phyloP scores from a whole-genome alignment of 2,888 invertebrate genomes.

The Sinodicranocentrus sp. region DNA sequence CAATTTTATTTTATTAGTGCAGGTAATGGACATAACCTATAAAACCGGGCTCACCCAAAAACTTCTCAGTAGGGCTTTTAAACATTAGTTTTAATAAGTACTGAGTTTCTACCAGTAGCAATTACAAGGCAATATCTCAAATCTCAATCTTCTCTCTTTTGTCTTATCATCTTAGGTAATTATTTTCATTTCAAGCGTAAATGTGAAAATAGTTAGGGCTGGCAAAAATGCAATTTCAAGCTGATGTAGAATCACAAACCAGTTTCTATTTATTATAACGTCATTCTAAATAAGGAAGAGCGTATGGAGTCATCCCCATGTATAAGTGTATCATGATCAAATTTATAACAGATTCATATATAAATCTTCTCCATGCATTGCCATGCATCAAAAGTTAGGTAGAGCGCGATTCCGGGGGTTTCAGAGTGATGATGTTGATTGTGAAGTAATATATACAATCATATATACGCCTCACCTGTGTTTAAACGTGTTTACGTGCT shows the following conservation, averaged over 20 bases:
- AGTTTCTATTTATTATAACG: neutral
- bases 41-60: neutral
- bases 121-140: neutral
- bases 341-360: too few relatives aligned
- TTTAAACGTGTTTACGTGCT: neutral
- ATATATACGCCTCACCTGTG: neutral
- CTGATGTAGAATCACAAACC: neutral
- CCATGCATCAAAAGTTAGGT: slow-evolving; percentile 16
- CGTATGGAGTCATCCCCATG: neutral
- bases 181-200: neutral
- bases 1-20: neutral
- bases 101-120: neutral
- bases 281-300: neutral
- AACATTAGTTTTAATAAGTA: neutral
- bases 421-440: neutral
- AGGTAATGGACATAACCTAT: neutral
- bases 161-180: neutral
- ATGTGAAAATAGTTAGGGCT: slow-evolving; percentile 1
- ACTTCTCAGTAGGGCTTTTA: neutral
- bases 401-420: slow-evolving; percentile 46
- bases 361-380: too few relatives aligned
- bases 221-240: neutral
- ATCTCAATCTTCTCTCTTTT: neutral
- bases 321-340: neutral
- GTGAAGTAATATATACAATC: neutral